phyloP scores from a whole-genome alignment of 1,140 invertebrate genomes.

The Theocolax elegans region DNA sequence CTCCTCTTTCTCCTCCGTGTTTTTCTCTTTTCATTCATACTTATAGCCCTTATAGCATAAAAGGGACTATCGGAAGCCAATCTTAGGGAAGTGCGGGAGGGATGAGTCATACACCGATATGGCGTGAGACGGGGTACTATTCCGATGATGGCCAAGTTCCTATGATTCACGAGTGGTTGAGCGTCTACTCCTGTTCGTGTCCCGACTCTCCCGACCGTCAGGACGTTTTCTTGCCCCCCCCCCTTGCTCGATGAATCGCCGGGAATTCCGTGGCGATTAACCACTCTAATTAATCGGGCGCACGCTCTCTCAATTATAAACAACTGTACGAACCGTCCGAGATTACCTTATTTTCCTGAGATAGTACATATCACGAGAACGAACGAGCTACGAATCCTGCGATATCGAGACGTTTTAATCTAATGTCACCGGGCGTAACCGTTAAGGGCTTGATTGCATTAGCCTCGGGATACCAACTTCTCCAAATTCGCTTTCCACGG shows the following conservation, averaged over 20 bases:
- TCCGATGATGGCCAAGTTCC: slow-evolving; percentile 18
- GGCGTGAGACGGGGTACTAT: slow-evolving; percentile 9
- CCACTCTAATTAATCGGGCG: slow-evolving; percentile 27
- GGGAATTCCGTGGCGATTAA: slow-evolving; percentile 19
- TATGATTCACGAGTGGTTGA: slow-evolving; percentile 31
- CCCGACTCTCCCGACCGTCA: no score
- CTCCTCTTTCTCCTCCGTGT: no score
- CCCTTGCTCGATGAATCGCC: slow-evolving; percentile 32
- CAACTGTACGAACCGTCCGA: background rate
- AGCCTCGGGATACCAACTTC: no score
- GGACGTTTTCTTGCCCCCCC: no score
- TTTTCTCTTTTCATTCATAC: no score
- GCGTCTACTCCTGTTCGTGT: no score
- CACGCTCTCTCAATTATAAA: slow-evolving; percentile 24
- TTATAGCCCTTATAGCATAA: background rate
- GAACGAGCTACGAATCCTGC: background rate
- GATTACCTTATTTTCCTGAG: background rate
- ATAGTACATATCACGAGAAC: background rate
- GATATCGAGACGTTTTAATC: slow-evolving; percentile 21
- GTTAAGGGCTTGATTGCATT: background rate
- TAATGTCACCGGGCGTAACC: slow-evolving; percentile 12
- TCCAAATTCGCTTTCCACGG: no score
- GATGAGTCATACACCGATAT: slow-evolving; percentile 22
- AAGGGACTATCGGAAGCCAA: background rate
- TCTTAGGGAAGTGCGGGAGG: background rate